Conservation (phyloP, 1,140 invertebrate species). For the Hylyphantes graminicola region DNA sequence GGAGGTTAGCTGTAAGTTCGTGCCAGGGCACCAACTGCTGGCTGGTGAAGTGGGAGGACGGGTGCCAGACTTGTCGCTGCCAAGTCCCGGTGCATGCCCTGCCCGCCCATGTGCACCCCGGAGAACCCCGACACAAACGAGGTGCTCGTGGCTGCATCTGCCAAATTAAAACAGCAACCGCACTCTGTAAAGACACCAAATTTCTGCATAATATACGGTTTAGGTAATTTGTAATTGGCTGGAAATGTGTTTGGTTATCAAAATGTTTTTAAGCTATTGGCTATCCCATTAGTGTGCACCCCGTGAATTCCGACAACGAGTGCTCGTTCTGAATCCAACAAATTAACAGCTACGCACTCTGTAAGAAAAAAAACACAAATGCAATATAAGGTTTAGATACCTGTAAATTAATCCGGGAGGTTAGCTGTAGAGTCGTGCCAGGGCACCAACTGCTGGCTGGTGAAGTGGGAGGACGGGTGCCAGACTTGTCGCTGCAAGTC, state of each 20-base stretch:
- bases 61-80: slow-evolving; percentile 46
- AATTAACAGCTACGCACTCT: slow-evolving; percentile 51
- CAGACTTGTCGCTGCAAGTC: slow-evolving; percentile 52
- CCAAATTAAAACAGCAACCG: slow-evolving; percentile 46
- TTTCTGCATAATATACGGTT: no score
- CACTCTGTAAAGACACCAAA: slow-evolving; percentile 37
- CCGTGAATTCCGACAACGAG: slow-evolving; percentile 49
- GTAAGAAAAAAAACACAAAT: no score
- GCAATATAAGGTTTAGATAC: no score
- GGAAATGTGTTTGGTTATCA: no score
- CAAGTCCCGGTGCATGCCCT: slow-evolving; percentile 58
- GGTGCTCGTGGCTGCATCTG: slow-evolving; percentile 57
- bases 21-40: slow-evolving; percentile 57
- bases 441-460: slow-evolving; percentile 58
- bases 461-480: slow-evolving; percentile 42
- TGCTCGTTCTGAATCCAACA: slow-evolving; percentile 54
- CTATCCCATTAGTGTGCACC: no score
- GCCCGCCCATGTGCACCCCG: slow-evolving; percentile 50
- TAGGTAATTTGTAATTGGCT: no score
- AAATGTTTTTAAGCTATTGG: no score
- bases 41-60: slow-evolving; percentile 48
- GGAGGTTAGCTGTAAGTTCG: no score
- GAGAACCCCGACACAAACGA: slow-evolving; percentile 50
- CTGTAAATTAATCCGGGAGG: no score
- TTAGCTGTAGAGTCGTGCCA: no score